These are phyloP conservation scores for Psephotus haematonotus DNA, from an alignment of 2,113 vertebrate genomes.

Conservation along the genomic window DNA sequence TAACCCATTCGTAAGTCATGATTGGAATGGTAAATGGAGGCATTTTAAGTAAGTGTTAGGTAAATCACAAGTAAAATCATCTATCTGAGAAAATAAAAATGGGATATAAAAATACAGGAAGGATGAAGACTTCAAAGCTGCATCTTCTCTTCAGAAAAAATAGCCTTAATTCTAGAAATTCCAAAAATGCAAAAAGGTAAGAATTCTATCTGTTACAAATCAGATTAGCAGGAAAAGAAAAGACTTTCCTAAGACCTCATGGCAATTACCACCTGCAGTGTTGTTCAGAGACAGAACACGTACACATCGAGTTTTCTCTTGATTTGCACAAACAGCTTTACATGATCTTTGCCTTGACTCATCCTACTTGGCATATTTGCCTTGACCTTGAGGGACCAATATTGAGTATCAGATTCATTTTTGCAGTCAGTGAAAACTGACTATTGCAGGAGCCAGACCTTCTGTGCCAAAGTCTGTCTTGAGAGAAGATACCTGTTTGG, in stretches of 20 bases:
- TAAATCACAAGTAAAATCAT: neutral
- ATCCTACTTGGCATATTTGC: neutral
- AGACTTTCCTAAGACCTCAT: neutral
- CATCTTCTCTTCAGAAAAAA: neutral
- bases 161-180: neutral
- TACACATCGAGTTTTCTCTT: neutral
- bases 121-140: neutral
- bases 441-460: neutral
- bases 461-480: neutral
- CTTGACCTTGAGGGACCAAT: neutral
- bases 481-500: neutral
- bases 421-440: neutral
- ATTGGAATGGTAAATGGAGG: neutral
- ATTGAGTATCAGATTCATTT: neutral
- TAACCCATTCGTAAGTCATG: neutral
- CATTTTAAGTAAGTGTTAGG: neutral
- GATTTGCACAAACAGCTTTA: neutral
- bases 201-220: neutral
- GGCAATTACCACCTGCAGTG: neutral
- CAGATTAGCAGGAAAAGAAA: neutral
- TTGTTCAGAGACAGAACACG: neutral
- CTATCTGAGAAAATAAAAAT: neutral
- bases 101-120: neutral
- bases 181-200: fast-evolving
- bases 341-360: neutral